Evolutionary conservation across 2,797 vertebrate genomes (phyloP).

Genomic region (Acanthurus leucopareius): DNA sequence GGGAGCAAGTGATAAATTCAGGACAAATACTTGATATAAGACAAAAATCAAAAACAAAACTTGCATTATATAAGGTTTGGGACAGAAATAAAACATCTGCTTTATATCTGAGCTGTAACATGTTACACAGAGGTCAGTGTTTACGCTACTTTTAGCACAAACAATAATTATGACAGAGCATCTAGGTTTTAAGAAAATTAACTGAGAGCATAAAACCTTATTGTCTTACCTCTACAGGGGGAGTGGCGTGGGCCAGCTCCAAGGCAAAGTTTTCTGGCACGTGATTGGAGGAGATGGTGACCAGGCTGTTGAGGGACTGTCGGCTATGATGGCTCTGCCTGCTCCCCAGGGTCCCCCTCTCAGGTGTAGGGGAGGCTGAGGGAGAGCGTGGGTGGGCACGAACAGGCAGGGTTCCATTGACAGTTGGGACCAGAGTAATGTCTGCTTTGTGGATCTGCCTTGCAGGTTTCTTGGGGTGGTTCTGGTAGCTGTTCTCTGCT

Average conservation of each 20-base stretch:
- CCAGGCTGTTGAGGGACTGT: slow-evolving; percentile 97
- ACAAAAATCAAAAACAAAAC: neutral
- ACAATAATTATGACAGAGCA: neutral
- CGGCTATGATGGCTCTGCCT: slow-evolving; percentile 96
- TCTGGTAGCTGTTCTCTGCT: slow-evolving; percentile 96
- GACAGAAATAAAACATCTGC: neutral
- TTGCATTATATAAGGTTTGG: neutral
- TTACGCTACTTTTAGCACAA: neutral
- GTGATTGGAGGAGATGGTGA: slow-evolving; percentile 97
- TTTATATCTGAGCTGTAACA: neutral
- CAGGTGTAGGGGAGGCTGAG: slow-evolving; percentile 92
- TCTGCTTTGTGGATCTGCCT: slow-evolving; percentile 98
- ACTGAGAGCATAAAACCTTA: neutral
- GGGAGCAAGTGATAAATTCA: slow-evolving; percentile 56
- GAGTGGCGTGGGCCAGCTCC: slow-evolving; percentile 95
- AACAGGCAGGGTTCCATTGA: slow-evolving; percentile 95
- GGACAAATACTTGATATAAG: slow-evolving; percentile 53
- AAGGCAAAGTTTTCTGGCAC: slow-evolving; percentile 94
- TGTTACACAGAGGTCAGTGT: neutral
- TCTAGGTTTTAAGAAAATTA: neutral
- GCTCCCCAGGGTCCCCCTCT: slow-evolving; percentile 92
- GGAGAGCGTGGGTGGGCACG: slow-evolving; percentile 93
- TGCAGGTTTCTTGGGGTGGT: slow-evolving; percentile 96
- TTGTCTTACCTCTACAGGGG: slow-evolving; percentile 96
- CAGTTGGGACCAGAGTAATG: slow-evolving; percentile 94